These are phyloP conservation scores for Malurus splendens DNA, from an alignment of 2,797 vertebrate genomes.

Conservation along the genomic window DNA sequence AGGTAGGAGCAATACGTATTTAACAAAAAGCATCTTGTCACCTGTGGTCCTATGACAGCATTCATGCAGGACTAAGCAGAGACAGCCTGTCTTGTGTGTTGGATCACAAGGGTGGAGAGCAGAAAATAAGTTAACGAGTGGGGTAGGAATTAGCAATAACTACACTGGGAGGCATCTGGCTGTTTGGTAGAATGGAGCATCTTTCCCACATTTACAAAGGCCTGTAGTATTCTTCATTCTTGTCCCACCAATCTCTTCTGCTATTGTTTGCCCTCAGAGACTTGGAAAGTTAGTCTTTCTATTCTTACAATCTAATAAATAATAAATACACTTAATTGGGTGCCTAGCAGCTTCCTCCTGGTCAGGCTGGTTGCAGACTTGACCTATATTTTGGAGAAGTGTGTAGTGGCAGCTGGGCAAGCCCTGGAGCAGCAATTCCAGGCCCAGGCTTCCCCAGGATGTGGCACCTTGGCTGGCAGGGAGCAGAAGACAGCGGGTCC, in stretches of 20 bases:
- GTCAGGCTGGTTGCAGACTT: not conserved
- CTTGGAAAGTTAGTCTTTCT: not conserved
- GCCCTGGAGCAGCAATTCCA: not conserved
- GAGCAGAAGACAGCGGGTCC: not conserved
- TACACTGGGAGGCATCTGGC: not conserved
- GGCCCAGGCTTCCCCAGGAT: not conserved
- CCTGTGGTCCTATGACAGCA: rapidly evolving
- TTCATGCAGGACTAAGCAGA: not conserved
- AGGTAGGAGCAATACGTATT: not conserved
- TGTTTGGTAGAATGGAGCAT: not conserved
- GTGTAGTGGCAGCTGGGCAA: not conserved
- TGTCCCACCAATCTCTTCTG: not conserved
- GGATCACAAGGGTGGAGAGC: not conserved
- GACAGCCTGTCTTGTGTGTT: not conserved
- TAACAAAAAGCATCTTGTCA: not conserved
- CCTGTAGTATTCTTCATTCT: not conserved
- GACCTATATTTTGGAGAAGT: not conserved
- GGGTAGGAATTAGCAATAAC: not conserved
- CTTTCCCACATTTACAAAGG: not conserved
- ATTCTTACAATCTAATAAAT: not conserved
- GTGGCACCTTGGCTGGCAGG: not conserved
- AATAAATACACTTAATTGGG: not conserved
- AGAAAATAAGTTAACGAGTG: not conserved
- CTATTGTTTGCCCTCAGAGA: not conserved
- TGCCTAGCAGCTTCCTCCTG: not conserved